Percentiles rank a stretch among this genome's conserved stretches.
These are phyloP conservation scores for Agrilus cyanescens DNA, from an alignment of 2,888 invertebrate species.

Conservation along the genomic window DNA sequence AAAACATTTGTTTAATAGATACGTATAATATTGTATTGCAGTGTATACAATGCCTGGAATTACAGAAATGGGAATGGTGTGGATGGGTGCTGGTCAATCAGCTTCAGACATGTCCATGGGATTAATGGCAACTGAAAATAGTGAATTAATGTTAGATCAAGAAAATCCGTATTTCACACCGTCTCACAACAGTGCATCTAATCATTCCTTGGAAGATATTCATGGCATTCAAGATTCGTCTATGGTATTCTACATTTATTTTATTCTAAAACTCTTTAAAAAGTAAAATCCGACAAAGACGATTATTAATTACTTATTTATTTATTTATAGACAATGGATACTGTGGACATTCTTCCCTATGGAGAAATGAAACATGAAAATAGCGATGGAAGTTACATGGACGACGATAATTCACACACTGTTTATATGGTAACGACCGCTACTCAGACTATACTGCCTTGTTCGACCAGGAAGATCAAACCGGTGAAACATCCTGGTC, in stretches of 20 bases:
- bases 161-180: conserved; percentile 36
- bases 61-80: conserved; percentile 51
- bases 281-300: too few relatives aligned
- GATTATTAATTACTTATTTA: conserved; percentile 5
- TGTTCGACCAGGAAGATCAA: conserved; percentile 52
- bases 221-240: conserved; percentile 36
- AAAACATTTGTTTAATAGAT: too few relatives aligned
- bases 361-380: conserved; percentile 33
- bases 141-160: conserved; percentile 34
- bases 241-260: conserved; percentile 35
- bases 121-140: conserved; percentile 29
- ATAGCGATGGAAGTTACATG: conserved; percentile 36
- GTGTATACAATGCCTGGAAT: conserved; percentile 42
- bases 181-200: conserved; percentile 35
- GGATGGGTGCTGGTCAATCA: conserved; percentile 51
- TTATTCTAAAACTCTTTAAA: conserved; percentile 2
- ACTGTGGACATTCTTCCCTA: conserved; percentile 34
- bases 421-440: conserved; percentile 39
- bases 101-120: conserved; percentile 39
- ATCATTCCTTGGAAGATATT: conserved; percentile 42
- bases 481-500: conserved; percentile 60
- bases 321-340: conserved; percentile 30
- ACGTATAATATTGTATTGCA: conserved; percentile 10
- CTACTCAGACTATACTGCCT: conserved; percentile 41
- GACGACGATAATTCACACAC: conserved; percentile 36